A percentile compares a stretch with the other conserved stretches of the same genome.
phyloP scores from a whole-genome alignment of 2,113 vertebrate genomes.

The Lucifuga dentata region DNA sequence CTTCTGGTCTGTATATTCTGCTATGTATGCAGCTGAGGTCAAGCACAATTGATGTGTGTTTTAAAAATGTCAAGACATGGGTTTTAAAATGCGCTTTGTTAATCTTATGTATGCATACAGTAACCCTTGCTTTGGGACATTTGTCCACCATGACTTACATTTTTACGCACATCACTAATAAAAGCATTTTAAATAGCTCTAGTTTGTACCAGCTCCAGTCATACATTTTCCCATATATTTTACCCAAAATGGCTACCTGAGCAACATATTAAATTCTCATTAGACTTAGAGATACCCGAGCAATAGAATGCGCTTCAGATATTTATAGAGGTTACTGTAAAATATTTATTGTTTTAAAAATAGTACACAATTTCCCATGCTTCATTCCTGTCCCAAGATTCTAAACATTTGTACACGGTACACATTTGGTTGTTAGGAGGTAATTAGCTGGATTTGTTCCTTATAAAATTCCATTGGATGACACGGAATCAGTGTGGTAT shows the following conservation, averaged over 20 bases:
- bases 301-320: too few relatives aligned
- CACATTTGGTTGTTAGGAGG: constrained; percentile 17
- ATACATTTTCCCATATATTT: background rate
- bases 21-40: constrained; percentile 27
- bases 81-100: background rate
- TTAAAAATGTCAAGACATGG: constrained; percentile 10
- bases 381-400: background rate
- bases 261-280: background rate
- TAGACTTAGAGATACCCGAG: too few relatives aligned
- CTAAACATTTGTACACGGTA: constrained; percentile 5
- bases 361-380: background rate
- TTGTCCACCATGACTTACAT: background rate
- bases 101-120: background rate
- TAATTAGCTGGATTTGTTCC: constrained; percentile 41
- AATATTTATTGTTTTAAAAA: background rate
- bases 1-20: constrained; percentile 28
- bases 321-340: too few relatives aligned
- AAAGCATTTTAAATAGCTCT: background rate
- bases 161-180: background rate
- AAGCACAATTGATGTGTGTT: constrained; percentile 2
- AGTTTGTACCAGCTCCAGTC: background rate
- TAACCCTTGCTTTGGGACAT: background rate
- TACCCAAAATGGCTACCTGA: background rate
- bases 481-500: constrained; percentile 40
- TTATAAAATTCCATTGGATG: constrained; percentile 42